Percentiles rank a stretch among this genome's conserved stretches.
Conservation (phyloP, 2,888 invertebrate species). For the Metalampra italica region DNA sequence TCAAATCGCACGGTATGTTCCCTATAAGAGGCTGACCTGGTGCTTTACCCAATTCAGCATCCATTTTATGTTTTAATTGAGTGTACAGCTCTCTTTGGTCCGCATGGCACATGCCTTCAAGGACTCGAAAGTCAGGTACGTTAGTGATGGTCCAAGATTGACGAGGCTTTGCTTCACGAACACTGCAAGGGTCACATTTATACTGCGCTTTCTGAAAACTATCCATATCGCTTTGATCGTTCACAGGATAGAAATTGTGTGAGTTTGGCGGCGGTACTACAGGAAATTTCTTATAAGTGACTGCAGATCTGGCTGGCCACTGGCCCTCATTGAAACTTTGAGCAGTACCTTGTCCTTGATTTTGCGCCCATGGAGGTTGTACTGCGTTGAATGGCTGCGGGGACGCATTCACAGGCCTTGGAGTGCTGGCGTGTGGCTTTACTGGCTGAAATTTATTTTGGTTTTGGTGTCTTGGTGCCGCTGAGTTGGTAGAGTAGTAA, state of each 20-base stretch:
- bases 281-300: conserved; percentile 63
- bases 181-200: conserved; percentile 61
- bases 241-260: conserved; percentile 61
- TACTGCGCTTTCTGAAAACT: conserved; percentile 57
- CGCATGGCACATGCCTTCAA: conserved; percentile 63
- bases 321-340: conserved; percentile 60
- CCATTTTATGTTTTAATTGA: conserved; percentile 69
- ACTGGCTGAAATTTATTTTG: conserved; percentile 61
- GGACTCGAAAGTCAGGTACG: conserved; percentile 59
- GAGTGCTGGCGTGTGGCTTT: conserved; percentile 56
- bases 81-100: conserved; percentile 66
- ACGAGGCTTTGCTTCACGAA: conserved; percentile 64
- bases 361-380: conserved; percentile 69
- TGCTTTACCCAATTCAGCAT: conserved; percentile 67
- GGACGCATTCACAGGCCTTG: conserved; percentile 56
- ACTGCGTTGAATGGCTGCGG: conserved; percentile 62
- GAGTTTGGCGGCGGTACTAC: conserved; percentile 55
- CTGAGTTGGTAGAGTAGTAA: conserved; percentile 66
- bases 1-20: conserved; percentile 54
- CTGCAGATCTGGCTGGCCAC: conserved; percentile 60
- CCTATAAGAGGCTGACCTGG: conserved; percentile 58
- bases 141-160: conserved; percentile 75
- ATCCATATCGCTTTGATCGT: conserved; percentile 59
- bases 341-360: conserved; percentile 45
- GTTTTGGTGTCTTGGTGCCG: conserved; percentile 64